phyloP scores from a whole-genome alignment of 2,888 invertebrate genomes.

The Polyommatus iphigenia region DNA sequence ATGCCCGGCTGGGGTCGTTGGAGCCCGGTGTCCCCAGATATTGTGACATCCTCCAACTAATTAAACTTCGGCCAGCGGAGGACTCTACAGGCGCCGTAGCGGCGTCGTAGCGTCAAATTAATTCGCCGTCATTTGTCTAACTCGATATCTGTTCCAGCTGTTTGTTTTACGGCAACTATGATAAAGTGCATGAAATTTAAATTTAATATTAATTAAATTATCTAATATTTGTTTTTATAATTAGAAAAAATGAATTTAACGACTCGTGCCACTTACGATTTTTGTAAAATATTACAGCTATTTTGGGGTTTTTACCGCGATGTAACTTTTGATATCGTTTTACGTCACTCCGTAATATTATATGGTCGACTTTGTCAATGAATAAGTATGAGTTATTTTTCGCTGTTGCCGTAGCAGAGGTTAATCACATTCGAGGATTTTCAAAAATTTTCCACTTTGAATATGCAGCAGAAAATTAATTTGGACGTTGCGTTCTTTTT shows the following conservation, averaged over 20 bases:
- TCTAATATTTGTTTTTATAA: constrained; percentile 22
- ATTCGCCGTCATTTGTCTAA: neutral
- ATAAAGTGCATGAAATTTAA: constrained; percentile 3
- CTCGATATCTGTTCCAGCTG: neutral
- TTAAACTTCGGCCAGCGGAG: constrained; percentile 4
- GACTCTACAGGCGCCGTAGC: neutral
- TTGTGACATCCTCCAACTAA: constrained; percentile 2
- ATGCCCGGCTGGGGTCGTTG: neutral
- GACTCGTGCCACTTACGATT: constrained; percentile 8
- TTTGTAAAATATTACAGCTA: neutral
- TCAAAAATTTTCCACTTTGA: neutral
- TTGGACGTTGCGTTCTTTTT: neutral
- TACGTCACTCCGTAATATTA: neutral
- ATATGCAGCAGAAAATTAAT: constrained; percentile 1
- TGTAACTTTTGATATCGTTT: constrained; percentile 6
- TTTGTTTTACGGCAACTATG: neutral
- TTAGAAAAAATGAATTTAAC: constrained; percentile 1
- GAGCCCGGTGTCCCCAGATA: neutral
- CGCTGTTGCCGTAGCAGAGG: constrained; percentile 9
- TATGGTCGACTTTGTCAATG: neutral
- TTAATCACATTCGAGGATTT: constrained; percentile 9
- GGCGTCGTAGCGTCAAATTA: neutral
- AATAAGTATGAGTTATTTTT: neutral
- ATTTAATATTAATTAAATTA: neutral
- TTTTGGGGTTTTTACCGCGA: neutral